Percentiles rank a stretch among this genome's conserved stretches.
These are phyloP conservation scores for Scaptomyza polygonia DNA, from an alignment of 2,888 invertebrate species.

Conservation along the genomic window DNA sequence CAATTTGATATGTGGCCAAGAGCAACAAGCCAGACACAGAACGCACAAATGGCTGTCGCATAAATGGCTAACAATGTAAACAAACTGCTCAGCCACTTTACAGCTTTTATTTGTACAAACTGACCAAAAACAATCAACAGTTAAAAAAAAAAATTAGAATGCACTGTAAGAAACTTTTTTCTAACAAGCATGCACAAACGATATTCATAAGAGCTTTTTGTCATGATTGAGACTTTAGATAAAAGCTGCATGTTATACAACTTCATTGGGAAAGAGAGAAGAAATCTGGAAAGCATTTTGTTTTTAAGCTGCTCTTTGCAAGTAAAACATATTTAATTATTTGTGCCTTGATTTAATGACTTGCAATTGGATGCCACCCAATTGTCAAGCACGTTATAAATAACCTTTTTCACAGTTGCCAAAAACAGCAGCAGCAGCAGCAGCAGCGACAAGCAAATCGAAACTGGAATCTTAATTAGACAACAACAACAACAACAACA, in stretches of 20 bases:
- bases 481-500: slow-evolving; percentile 14
- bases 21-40: slow-evolving; percentile 26
- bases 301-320: not conserved
- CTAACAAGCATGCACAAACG: not conserved
- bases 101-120: slow-evolving; percentile 25
- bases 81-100: slow-evolving; percentile 58
- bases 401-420: slow-evolving; percentile 52
- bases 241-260: not conserved
- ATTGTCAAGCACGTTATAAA: slow-evolving; percentile 56
- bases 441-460: slow-evolving; percentile 34
- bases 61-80: slow-evolving; percentile 61
- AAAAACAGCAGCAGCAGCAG: slow-evolving; percentile 6
- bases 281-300: not conserved
- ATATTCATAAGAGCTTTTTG: not conserved
- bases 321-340: slow-evolving; percentile 20
- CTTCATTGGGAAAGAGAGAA: not conserved
- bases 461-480: slow-evolving; percentile 65
- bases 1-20: slow-evolving; percentile 66
- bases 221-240: no score
- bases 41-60: slow-evolving; percentile 26
- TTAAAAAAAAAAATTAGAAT: not conserved
- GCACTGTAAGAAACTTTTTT: not conserved
- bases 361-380: not conserved
- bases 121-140: not conserved
- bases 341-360: slow-evolving; percentile 32